Conservation (phyloP, 2,888 invertebrate genomes). For the Thereva unica region DNA sequence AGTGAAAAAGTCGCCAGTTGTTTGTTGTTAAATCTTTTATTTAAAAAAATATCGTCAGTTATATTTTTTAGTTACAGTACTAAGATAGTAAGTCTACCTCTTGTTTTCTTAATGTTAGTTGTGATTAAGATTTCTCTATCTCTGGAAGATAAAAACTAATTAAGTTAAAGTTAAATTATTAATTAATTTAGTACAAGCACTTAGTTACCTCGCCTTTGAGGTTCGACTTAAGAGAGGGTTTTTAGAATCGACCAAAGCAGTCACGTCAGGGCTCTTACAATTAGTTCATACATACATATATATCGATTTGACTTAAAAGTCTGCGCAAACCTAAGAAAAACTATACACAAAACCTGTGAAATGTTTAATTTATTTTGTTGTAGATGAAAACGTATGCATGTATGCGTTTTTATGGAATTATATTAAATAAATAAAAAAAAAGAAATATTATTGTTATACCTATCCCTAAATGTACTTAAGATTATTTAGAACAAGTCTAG, state of each 20-base stretch:
- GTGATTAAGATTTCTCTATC: background rate
- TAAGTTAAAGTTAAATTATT: conserved; percentile 10
- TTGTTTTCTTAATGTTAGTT: conserved; percentile 2
- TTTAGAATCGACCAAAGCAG: conserved; percentile 5
- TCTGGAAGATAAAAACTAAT: background rate
- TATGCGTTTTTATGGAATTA: conserved; percentile 16
- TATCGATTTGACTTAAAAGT: conserved; percentile 14
- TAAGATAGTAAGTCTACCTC: background rate
- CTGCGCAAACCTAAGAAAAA: conserved; percentile 31
- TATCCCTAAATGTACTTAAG: no score
- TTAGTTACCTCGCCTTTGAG: conserved; percentile 39
- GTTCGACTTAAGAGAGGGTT: conserved; percentile 10
- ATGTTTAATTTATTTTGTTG: conserved; percentile 26
- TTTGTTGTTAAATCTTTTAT: conserved; percentile 20
- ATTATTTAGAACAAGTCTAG: no score
- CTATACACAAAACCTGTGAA: conserved; percentile 25
- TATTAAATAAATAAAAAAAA: conserved; percentile 9
- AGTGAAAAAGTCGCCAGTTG: conserved; percentile 8
- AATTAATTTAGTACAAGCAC: conserved; percentile 37
- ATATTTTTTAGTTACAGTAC: conserved; percentile 1
- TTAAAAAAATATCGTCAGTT: conserved; percentile 10
- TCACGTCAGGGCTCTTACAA: conserved; percentile 8
- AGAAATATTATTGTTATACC: no score
- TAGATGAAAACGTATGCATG: conserved; percentile 2
- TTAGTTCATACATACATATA: conserved; percentile 18